phyloP scores from a whole-genome alignment of 2,797 vertebrate genomes.

The Sparus aurata region DNA sequence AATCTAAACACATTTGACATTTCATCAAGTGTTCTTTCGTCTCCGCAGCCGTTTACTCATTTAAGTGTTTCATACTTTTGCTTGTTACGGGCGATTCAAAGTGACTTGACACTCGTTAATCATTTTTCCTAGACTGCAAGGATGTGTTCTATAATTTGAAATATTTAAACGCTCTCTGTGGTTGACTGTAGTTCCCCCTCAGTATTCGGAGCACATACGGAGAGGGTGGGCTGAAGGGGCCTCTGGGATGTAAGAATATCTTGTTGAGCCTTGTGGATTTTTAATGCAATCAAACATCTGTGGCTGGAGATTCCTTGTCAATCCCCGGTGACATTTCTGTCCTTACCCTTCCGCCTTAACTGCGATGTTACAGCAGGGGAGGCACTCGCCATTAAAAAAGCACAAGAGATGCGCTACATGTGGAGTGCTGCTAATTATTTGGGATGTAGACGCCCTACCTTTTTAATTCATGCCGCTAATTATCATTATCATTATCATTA shows the following conservation, averaged over 20 bases:
- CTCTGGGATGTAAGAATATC: conserved; percentile 22
- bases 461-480: conserved; percentile 2
- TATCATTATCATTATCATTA: conserved; percentile 16
- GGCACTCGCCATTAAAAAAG: neutral
- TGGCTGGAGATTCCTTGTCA: conserved; percentile 18
- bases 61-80: conserved; percentile 7
- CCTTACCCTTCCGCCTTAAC: neutral
- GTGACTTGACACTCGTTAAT: conserved; percentile 38
- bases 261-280: conserved; percentile 35
- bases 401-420: neutral
- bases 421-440: neutral
- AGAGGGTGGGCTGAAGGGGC: neutral
- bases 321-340: conserved; percentile 24
- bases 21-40: conserved; percentile 4
- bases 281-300: conserved; percentile 44
- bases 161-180: conserved; percentile 23
- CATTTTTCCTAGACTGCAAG: conserved; percentile 32
- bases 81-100: conserved; percentile 24
- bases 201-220: conserved; percentile 27
- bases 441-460: neutral
- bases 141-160: conserved; percentile 30
- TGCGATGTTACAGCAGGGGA: conserved; percentile 7
- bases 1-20: conserved; percentile 24
- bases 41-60: conserved; percentile 17
- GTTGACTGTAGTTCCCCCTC: conserved; percentile 17